Evolutionary conservation across 2,888 invertebrate genomes (phyloP).

Genomic region (Tetanocera ferruginea): DNA sequence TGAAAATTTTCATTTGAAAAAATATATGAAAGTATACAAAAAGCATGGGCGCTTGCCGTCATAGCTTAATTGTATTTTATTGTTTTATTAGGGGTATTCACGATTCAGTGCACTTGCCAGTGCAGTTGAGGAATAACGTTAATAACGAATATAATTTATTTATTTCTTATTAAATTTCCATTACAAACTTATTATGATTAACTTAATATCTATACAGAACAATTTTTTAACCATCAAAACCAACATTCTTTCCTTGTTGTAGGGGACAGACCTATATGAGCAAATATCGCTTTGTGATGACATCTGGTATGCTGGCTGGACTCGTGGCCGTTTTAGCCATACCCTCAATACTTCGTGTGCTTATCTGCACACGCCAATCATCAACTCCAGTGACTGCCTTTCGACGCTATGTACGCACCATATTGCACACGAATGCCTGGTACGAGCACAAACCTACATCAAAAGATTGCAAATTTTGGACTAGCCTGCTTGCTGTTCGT

Average conservation of each 20-base stretch:
- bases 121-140: too few relatives aligned
- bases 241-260: conserved; percentile 56
- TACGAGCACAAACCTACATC: conserved; percentile 71
- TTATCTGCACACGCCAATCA: conserved; percentile 81
- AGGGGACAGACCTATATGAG: conserved; percentile 83
- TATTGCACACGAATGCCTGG: conserved; percentile 84
- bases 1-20: too few relatives aligned
- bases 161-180: not conserved
- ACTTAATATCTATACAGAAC: not conserved
- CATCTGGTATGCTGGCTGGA: conserved; percentile 81
- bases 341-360: conserved; percentile 79
- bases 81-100: too few relatives aligned
- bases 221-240: not conserved
- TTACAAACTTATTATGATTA: not conserved
- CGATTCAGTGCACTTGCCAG: too few relatives aligned
- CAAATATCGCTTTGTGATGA: conserved; percentile 79
- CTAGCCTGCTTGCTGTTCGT: conserved; percentile 77
- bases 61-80: too few relatives aligned
- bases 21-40: too few relatives aligned
- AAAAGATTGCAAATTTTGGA: conserved; percentile 75
- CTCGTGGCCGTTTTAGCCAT: conserved; percentile 81
- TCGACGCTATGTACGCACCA: conserved; percentile 83
- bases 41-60: too few relatives aligned
- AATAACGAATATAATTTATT: not conserved
- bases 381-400: conserved; percentile 77